These are phyloP conservation scores for Synanthedon andrenaeformis DNA, from an alignment of 2,888 invertebrate genomes.

Conservation along the genomic window DNA sequence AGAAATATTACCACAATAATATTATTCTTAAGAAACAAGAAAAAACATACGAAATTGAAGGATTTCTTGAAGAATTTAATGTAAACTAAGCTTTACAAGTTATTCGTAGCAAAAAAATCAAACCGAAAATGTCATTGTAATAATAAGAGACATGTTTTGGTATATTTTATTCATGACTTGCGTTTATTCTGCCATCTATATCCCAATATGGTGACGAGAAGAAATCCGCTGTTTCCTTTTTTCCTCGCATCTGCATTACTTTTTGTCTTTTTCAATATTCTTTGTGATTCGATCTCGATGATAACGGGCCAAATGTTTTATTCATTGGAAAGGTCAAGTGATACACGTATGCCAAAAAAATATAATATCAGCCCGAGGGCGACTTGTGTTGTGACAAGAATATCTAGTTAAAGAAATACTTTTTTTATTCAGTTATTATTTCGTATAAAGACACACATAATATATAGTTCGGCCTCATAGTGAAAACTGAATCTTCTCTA, in stretches of 20 bases:
- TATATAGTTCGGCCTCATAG: no score
- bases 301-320: constrained; percentile 29
- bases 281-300: constrained; percentile 5
- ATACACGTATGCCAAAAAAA: constrained; percentile 16
- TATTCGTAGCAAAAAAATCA: background rate
- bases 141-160: background rate
- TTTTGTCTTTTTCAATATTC: constrained; percentile 13
- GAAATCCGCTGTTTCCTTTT: constrained; percentile 2
- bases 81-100: no score
- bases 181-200: background rate
- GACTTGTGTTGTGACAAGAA: background rate
- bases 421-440: no score
- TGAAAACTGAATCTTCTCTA: no score
- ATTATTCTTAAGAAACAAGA: no score
- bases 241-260: constrained; percentile 8
- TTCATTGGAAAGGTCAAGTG: constrained; percentile 24
- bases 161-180: background rate
- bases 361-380: constrained; percentile 12
- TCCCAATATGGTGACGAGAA: background rate
- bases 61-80: no score
- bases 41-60: no score
- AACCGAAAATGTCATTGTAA: background rate
- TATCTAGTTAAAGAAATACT: no score
- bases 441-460: no score
- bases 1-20: no score